Evolutionary conservation across 1,140 invertebrate species (phyloP).

Genomic region (Holotrichia oblita): DNA sequence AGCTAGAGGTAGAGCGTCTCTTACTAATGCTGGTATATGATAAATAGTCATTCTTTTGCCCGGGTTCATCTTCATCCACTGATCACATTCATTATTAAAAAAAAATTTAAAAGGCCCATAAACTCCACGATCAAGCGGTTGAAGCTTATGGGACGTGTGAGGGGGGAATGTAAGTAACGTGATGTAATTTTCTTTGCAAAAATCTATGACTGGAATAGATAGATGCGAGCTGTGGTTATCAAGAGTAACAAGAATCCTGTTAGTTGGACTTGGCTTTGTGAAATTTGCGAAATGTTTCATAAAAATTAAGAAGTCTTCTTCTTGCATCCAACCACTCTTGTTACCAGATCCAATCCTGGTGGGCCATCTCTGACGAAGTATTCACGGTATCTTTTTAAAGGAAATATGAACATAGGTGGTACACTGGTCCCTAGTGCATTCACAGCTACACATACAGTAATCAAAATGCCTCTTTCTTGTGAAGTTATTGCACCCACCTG

Average conservation of each 20-base stretch:
- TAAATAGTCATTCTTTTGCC: background rate
- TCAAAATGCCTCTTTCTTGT: conserved; percentile 60
- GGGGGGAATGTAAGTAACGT: conserved; percentile 52
- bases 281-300: conserved; percentile 54
- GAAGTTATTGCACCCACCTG: conserved; percentile 62
- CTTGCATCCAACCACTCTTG: conserved; percentile 46
- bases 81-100: too few species aligned
- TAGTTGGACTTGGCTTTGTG: conserved; percentile 49
- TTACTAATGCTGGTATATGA: conserved; percentile 20
- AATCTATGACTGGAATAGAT: conserved; percentile 52
- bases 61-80: background rate
- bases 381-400: conserved; percentile 31
- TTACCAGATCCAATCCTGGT: conserved; percentile 43
- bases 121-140: background rate
- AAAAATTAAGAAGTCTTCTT: conserved; percentile 47
- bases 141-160: conserved; percentile 35
- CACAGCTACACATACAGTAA: conserved; percentile 58
- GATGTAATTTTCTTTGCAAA: conserved; percentile 53
- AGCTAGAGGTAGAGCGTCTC: conserved; percentile 41
- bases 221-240: conserved; percentile 57
- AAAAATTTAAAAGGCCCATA: too few species aligned
- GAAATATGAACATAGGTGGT: conserved; percentile 58
- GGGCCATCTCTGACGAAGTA: conserved; percentile 44
- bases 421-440: conserved; percentile 60
- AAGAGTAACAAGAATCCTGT: conserved; percentile 53